Evolutionary conservation across 2,113 vertebrate genomes (phyloP), one percentile per base, ranked within the genome.

Genomic region (mouse (Mus musculus)): DNA sequence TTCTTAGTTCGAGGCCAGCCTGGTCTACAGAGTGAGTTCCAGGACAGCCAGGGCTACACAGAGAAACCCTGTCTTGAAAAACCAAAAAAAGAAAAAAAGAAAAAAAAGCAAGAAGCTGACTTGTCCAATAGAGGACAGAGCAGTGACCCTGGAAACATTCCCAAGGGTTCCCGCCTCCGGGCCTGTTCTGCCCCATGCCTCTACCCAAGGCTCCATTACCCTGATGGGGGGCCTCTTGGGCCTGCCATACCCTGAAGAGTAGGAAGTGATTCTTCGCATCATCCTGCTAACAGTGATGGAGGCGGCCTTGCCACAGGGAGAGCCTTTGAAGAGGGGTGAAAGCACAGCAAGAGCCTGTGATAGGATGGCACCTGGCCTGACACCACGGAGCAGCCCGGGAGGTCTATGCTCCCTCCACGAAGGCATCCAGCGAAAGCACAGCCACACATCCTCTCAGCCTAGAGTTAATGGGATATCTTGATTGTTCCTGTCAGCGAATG

Each of bases 361-460:
- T 0, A 3, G 42, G 59, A 12, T 46, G 28, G 5, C 14, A 2
- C 54, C 11, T 54, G 52, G 7, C 1, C 52, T 14, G 0, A 1
- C 2, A 16, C 52, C 5, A 2, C 17, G 4, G 88, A 59, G 46
- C 65, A 11, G 7, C 33, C 0, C 0, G 2, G 52, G 65, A 71
- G 69, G 46, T 33, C 46, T 16, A 26, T 0, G 11, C 42, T 49
- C 89, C 36, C 42, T 49, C 89, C 36, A 7, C 3, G 91, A 39
- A 7, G 4, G 36, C 49, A 1, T 16, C 17, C n/a, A 0, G 17
- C 0, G 0, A n/a, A 46, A 0, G 5, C 14, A 13, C 0, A 13
- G 28, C 65, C 65, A 11, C 75, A 49, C 17, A 5, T 39, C 20
- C 11, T 39, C 73, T 91, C 17, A 11, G 63, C 69, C 17, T 5